Evolutionary conservation across 2,888 invertebrate species (phyloP).

Genomic region (Clivina fossor): DNA sequence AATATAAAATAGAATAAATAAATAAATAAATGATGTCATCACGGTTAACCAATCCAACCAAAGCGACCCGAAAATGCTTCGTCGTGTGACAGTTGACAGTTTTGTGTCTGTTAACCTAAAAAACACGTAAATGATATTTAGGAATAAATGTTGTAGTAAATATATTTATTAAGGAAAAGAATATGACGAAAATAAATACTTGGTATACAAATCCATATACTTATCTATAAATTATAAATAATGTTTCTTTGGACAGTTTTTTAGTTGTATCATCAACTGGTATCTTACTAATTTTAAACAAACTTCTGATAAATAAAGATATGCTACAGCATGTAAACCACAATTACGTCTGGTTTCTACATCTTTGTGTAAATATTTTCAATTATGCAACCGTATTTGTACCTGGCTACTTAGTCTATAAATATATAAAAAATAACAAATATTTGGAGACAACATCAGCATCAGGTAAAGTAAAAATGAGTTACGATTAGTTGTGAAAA

Average conservation of each 20-base stretch:
- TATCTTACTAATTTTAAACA: conserved; percentile 53
- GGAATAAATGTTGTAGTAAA: too few relatives aligned
- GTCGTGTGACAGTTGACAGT: too few relatives aligned
- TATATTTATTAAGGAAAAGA: too few relatives aligned
- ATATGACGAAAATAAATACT: conserved; percentile 21
- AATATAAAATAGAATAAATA: too few relatives aligned
- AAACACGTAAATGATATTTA: too few relatives aligned
- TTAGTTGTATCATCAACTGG: conserved; percentile 54
- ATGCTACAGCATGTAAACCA: conserved; percentile 54
- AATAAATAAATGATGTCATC: too few relatives aligned
- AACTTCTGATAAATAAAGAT: conserved; percentile 45
- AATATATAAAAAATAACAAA: conserved; percentile 75
- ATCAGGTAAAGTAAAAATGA: conserved; percentile 19
- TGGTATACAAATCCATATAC: conserved; percentile 38
- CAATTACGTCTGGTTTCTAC: conserved; percentile 73
- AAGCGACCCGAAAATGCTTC: too few relatives aligned
- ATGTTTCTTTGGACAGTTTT: conserved; percentile 51
- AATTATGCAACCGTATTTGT: conserved; percentile 88
- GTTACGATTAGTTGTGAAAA: not conserved
- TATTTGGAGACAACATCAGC: conserved; percentile 78
- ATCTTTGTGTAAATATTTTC: conserved; percentile 75
- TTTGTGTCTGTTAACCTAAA: too few relatives aligned
- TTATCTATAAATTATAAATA: conserved; percentile 46
- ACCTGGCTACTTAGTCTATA: conserved; percentile 81
- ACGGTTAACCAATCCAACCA: too few relatives aligned